A percentile compares a stretch with the other conserved stretches of the same genome.
Conservation (phyloP, 1,140 invertebrate genomes). For the Drosophila jambulina region DNA sequence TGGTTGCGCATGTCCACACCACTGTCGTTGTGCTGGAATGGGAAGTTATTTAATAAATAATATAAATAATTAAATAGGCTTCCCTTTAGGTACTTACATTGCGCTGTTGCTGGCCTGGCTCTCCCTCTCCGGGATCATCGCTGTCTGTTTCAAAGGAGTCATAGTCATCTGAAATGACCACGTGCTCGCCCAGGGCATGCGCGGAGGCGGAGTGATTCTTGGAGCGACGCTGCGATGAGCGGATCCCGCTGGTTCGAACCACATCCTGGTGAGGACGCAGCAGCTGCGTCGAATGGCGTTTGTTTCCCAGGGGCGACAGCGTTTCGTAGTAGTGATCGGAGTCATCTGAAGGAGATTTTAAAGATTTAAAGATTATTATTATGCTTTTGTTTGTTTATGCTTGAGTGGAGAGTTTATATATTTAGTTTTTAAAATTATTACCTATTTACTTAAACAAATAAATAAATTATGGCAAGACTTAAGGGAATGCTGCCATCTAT, state of each 20-base stretch:
- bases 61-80: not conserved
- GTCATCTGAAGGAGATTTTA: slow-evolving; percentile 80
- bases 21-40: slow-evolving; percentile 85
- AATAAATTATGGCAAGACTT: not conserved
- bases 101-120: slow-evolving; percentile 85
- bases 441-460: not conserved
- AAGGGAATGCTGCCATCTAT: not conserved
- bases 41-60: not conserved
- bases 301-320: slow-evolving; percentile 84
- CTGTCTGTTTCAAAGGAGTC: slow-evolving; percentile 88
- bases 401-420: too few species aligned
- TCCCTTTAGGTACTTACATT: slow-evolving; percentile 50
- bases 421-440: not conserved
- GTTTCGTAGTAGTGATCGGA: slow-evolving; percentile 88
- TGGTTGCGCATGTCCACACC: slow-evolving; percentile 86
- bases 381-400: too few species aligned
- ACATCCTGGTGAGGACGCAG: slow-evolving; percentile 48
- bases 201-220: slow-evolving; percentile 69
- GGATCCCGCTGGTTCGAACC: slow-evolving; percentile 21
- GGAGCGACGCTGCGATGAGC: slow-evolving; percentile 55
- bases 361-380: not conserved
- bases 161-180: slow-evolving; percentile 86
- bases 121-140: slow-evolving; percentile 85
- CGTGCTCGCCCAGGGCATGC: slow-evolving; percentile 62
- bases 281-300: slow-evolving; percentile 70